Conservation (phyloP, 1,140 invertebrate genomes). For the Diorhabda carinulata region DNA sequence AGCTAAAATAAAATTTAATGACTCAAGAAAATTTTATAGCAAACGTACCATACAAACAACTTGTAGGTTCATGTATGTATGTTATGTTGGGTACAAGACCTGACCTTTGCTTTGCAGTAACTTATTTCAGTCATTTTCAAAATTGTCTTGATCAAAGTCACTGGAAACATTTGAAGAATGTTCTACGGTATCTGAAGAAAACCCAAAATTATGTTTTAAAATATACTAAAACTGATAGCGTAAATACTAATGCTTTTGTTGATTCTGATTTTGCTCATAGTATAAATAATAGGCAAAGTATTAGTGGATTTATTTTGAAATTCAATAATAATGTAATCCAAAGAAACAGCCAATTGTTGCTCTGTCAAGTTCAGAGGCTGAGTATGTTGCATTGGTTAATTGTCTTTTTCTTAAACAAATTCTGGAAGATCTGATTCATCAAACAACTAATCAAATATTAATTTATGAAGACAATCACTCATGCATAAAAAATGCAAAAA, state of each 20-base stretch:
- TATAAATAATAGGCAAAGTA: neutral
- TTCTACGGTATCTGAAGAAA: neutral
- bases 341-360: no score
- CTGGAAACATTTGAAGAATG: slow-evolving; percentile 19
- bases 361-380: no score
- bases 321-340: no score
- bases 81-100: slow-evolving; percentile 19
- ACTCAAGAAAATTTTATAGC: slow-evolving; percentile 3
- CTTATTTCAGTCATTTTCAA: slow-evolving; percentile 20
- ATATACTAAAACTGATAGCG: neutral
- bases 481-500: no score
- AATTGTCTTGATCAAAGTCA: slow-evolving; percentile 11
- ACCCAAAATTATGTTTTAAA: neutral
- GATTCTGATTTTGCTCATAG: neutral
- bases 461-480: no score
- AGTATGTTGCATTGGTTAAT: no score
- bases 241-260: neutral
- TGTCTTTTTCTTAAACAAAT: no score
- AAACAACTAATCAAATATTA: no score
- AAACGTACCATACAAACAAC: slow-evolving; percentile 15
- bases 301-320: neutral
- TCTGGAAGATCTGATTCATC: no score
- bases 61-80: slow-evolving; percentile 16
- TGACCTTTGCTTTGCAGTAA: slow-evolving; percentile 20
- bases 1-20: slow-evolving; percentile 19